Evolutionary conservation across 2,888 invertebrate genomes (phyloP).

Genomic region (Iphiclides podalirius): DNA sequence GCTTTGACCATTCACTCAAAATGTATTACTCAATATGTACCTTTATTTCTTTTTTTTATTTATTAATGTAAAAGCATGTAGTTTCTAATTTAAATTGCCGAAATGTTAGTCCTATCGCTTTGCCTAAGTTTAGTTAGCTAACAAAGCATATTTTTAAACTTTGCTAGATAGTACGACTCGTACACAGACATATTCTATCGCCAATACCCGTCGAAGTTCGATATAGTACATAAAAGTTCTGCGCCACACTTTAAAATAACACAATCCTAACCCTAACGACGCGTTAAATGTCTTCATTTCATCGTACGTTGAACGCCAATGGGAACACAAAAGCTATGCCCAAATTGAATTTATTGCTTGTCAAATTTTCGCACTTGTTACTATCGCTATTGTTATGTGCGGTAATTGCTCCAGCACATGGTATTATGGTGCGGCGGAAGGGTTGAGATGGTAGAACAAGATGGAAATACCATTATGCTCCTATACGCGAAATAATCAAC

Average conservation of each 20-base stretch:
- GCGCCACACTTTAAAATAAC: conserved; percentile 27
- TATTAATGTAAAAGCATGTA: too few species aligned
- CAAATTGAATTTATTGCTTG: conserved; percentile 74
- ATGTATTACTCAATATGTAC: too few species aligned
- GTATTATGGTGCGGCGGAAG: conserved; percentile 52
- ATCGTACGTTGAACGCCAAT: conserved; percentile 56
- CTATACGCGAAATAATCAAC: conserved; percentile 13
- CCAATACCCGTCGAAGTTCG: too few species aligned
- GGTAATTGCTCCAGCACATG: conserved; percentile 75
- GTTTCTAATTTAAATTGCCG: too few species aligned
- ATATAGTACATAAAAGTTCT: too few species aligned
- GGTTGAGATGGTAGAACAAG: conserved; percentile 44
- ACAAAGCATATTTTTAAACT: too few species aligned
- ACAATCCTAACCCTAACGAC: conserved; percentile 39
- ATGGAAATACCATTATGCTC: conserved; percentile 29
- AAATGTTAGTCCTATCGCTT: too few species aligned
- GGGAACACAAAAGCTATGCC: conserved; percentile 52
- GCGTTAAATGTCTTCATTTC: conserved; percentile 57
- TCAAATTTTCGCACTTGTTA: conserved; percentile 70
- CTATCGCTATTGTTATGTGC: conserved; percentile 49
- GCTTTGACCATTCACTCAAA: too few species aligned
- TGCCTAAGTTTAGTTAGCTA: too few species aligned
- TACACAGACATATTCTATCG: too few species aligned
- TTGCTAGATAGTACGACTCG: too few species aligned
- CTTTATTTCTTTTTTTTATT: too few species aligned